Base-by-base conservation (phyloP, 2,113 vertebrate genomes). In the Tretioscincus oriximinensis region DNA sequence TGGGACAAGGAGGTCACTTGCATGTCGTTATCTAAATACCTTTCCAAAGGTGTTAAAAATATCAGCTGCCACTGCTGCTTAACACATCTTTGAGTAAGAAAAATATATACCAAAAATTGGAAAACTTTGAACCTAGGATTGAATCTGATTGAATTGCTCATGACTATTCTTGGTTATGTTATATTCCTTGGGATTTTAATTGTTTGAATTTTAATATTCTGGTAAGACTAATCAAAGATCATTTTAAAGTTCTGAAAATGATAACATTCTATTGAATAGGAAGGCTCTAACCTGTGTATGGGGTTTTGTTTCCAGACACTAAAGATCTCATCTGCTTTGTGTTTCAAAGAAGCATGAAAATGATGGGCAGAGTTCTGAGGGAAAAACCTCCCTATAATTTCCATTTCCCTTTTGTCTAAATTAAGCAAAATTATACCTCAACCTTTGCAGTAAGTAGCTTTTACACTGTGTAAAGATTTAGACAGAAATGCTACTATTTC, bases 21-120 rank as follows among this genome's bases (percentile, higher is more conserved):
- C 35, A 41, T 4, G 35, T 5, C 35, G 5, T 41, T 5, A 41
- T 41, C 35, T 41, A 41, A 41, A 41, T 41, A 41, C 35, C 35
- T 41, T 41, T 41, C 35, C 5, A 2, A 41, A 41, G 35, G 35
- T 5, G 3, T 41, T 41, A 41, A n/a, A 41, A 41, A 5, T 41
- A 41, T 41, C 3, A 41, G 5, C 35, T 41, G 35, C 35, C 35
- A 41, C 35, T 41, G 35, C 35, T 41, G 35, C 35, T 41, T 41
- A 4, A 41, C 35, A 41, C 47, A 24, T 79, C 86, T 54, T 86
- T 85, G 88, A 89, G 84, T 90, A 90, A 90, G 14, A 86, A 86
- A 92, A 90, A 89, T 78, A 93, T 1, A 72, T 28, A 86, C 73
- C 31, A 83, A 84, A 86, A 85, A 86, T 26, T 81, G 85, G 90